A percentile compares a stretch with the other conserved stretches of the same genome.
These are phyloP conservation scores for Kradibia gibbosae DNA, from an alignment of 1,140 invertebrate species.

Conservation along the genomic window DNA sequence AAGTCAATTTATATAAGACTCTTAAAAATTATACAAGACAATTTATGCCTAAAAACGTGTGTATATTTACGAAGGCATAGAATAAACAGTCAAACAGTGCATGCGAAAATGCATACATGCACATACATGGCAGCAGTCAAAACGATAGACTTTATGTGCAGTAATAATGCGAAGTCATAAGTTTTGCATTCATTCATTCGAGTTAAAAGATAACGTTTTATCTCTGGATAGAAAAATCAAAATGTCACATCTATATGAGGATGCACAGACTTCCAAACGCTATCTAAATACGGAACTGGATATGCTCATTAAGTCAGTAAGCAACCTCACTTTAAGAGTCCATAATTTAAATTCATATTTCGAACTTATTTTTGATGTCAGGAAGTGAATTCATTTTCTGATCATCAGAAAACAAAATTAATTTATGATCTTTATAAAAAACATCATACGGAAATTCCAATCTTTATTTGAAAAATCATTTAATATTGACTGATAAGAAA, in stretches of 20 bases:
- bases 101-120: no score
- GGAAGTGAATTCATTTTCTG: not conserved
- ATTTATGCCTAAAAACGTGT: no score
- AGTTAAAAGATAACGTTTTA: conserved; percentile 31
- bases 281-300: not conserved
- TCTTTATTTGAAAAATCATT: no score
- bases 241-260: not conserved
- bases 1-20: no score
- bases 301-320: not conserved
- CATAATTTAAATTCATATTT: not conserved
- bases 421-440: no score
- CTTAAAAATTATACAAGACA: no score
- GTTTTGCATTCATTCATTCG: conserved; percentile 1
- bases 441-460: no score
- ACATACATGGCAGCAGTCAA: no score
- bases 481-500: no score
- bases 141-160: not conserved
- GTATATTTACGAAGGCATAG: no score
- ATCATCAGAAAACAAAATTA: no score
- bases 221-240: conserved; percentile 33
- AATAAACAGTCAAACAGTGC: no score
- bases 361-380: not conserved
- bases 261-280: not conserved
- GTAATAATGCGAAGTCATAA: not conserved
- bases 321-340: not conserved